A percentile compares a stretch with the other conserved stretches of the same genome.
Conservation (phyloP, 2,888 invertebrate genomes). For the Protodeltote pygarga region DNA sequence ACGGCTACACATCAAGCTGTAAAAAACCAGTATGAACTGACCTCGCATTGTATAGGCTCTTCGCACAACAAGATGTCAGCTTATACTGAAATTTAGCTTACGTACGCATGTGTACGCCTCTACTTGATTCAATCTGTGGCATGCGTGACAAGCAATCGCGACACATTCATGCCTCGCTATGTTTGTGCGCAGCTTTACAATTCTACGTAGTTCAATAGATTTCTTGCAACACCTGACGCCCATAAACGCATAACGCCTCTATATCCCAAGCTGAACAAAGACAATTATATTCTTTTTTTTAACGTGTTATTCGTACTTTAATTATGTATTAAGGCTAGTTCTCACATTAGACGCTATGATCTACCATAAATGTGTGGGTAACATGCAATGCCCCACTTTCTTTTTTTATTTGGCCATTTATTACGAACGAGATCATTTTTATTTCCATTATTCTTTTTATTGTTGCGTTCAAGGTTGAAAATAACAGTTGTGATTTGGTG, state of each 20-base stretch:
- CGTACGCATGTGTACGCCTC: no score
- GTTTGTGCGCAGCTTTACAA: no score
- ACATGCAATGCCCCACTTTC: constrained; percentile 67
- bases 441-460: constrained; percentile 31
- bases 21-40: no score
- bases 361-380: constrained; percentile 49
- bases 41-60: no score
- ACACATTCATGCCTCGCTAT: no score
- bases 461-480: constrained; percentile 39
- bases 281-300: constrained; percentile 27
- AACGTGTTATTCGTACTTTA: constrained; percentile 29
- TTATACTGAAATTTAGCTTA: no score
- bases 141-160: no score
- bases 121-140: no score
- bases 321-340: constrained; percentile 58
- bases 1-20: no score
- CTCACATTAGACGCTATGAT: constrained; percentile 58
- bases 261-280: constrained; percentile 26
- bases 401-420: constrained; percentile 52
- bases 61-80: no score
- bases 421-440: constrained; percentile 22
- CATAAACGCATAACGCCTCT: constrained; percentile 16
- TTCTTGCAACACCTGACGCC: constrained; percentile 7
- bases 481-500: neutral
- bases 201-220: no score